Percentiles rank a stretch among this genome's conserved stretches.
Evolutionary conservation across 1,140 invertebrate species (phyloP).

Genomic region (Drosophila santomea): DNA sequence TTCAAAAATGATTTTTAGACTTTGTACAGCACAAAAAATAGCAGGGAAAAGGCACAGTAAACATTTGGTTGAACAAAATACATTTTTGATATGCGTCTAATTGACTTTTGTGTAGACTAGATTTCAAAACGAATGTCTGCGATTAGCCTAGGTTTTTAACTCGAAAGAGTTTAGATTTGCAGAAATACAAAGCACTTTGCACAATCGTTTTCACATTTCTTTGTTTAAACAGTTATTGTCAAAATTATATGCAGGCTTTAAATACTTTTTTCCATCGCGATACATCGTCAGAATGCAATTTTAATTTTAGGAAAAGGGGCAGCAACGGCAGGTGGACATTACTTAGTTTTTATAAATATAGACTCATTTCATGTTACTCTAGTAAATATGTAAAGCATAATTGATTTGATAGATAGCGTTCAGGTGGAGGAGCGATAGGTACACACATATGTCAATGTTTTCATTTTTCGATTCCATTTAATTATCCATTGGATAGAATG

Average conservation of each 20-base stretch:
- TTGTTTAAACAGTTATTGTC: conserved; percentile 66
- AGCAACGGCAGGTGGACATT: conserved; percentile 39
- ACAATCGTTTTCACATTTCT: conserved; percentile 19
- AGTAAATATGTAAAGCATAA: conserved; percentile 69
- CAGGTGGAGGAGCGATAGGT: conserved; percentile 82
- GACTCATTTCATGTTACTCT: conserved; percentile 23
- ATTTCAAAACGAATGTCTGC: conserved; percentile 24
- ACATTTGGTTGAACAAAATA: not conserved
- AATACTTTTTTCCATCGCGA: conserved; percentile 12
- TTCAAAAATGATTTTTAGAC: not conserved
- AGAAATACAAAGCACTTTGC: conserved; percentile 54
- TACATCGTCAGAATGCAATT: conserved; percentile 66
- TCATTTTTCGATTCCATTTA: conserved; percentile 49
- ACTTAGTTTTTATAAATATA: conserved; percentile 39
- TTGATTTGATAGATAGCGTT: conserved; percentile 61
- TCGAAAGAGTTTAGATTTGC: conserved; percentile 23
- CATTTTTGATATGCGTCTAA: not conserved
- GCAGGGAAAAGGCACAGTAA: not conserved
- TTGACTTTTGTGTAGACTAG: conserved; percentile 32
- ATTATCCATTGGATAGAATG: conserved; percentile 1
- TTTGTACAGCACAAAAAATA: not conserved
- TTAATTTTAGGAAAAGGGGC: conserved; percentile 46
- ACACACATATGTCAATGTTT: conserved; percentile 72
- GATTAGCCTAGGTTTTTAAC: conserved; percentile 31
- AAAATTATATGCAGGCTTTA: conserved; percentile 72